Evolutionary conservation across 2,888 invertebrate species (phyloP).

Genomic region (Lepetodrilus schrolli): DNA sequence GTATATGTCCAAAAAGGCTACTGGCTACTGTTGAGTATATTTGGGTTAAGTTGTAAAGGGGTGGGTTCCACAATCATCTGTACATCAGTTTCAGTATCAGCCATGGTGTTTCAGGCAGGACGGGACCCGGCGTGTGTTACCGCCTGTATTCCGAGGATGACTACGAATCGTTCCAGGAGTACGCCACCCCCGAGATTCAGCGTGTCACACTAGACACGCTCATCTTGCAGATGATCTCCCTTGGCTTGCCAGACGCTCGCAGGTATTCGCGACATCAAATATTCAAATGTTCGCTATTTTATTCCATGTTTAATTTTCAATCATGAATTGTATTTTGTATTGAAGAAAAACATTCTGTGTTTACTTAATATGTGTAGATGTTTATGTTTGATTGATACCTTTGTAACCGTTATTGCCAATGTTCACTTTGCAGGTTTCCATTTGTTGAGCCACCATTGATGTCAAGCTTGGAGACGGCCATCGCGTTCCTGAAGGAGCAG

Average conservation of each 20-base stretch:
- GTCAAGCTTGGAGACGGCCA: slow-evolving; percentile 89
- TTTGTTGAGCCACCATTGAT: slow-evolving; percentile 94
- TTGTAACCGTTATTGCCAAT: no score
- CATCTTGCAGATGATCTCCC: slow-evolving; percentile 89
- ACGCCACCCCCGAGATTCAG: slow-evolving; percentile 93
- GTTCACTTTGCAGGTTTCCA: slow-evolving; percentile 81
- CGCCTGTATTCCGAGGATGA: slow-evolving; percentile 86
- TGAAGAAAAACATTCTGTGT: background rate
- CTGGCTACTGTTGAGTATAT: no score
- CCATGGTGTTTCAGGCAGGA: no score
- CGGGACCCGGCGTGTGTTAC: slow-evolving; percentile 95
- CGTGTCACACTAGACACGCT: slow-evolving; percentile 94
- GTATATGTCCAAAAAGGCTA: no score
- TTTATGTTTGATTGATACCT: no score
- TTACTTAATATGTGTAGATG: no score
- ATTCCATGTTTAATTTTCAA: no score
- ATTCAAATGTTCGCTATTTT: background rate
- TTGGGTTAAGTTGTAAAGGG: no score
- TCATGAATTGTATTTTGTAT: no score
- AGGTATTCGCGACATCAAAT: no score
- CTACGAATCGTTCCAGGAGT: slow-evolving; percentile 85
- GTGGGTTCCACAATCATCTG: no score
- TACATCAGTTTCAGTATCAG: no score
- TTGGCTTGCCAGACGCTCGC: slow-evolving; percentile 92
- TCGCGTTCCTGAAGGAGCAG: slow-evolving; percentile 90